These are phyloP conservation scores for Psophia crepitans DNA, from an alignment of 2,113 vertebrate genomes.

Conservation along the genomic window DNA sequence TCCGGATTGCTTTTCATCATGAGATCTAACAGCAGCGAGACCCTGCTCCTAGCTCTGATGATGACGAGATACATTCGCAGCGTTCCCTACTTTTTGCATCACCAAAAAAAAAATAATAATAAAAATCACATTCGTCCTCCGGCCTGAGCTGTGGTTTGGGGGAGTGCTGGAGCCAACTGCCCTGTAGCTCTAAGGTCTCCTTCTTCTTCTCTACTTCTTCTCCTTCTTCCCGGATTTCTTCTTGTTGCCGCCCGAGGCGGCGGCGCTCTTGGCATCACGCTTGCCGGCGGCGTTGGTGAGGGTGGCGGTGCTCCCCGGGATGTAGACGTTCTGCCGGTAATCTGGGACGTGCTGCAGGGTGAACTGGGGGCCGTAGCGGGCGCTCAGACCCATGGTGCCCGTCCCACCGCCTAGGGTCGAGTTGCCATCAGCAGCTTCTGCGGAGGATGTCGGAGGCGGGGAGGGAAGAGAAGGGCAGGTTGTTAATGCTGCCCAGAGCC, in stretches of 20 bases:
- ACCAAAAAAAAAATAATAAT: neutral
- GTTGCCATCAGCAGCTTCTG: conserved; percentile 91
- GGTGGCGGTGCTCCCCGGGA: conserved; percentile 94
- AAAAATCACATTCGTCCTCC: conserved; percentile 61
- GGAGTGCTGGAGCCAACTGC: conserved; percentile 69
- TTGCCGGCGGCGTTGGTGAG: conserved; percentile 84
- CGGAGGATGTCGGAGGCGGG: conserved; percentile 24
- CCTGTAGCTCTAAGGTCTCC: conserved; percentile 65
- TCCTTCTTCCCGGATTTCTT: conserved; percentile 98
- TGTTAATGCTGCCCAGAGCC: neutral
- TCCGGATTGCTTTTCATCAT: conserved; percentile 43
- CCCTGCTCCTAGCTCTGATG: conserved; percentile 52
- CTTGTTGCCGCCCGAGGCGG: conserved; percentile 85
- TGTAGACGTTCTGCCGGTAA: conserved; percentile 98
- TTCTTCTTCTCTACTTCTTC: conserved; percentile 84
- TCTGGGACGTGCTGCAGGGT: conserved; percentile 97
- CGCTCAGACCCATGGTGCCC: conserved; percentile 94
- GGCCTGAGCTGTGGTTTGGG: conserved; percentile 56
- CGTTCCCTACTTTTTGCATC: conserved; percentile 28
- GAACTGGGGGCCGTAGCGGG: conserved; percentile 96
- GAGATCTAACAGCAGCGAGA: conserved; percentile 52
- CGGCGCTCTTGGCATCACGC: conserved; percentile 77
- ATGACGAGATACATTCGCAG: conserved; percentile 61
- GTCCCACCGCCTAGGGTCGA: conserved; percentile 84
- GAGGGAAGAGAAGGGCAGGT: neutral